Percentiles rank a stretch among this genome's conserved stretches.
These are phyloP conservation scores for Odontophorus gujanensis DNA, from an alignment of 2,113 vertebrate genomes.

Conservation along the genomic window DNA sequence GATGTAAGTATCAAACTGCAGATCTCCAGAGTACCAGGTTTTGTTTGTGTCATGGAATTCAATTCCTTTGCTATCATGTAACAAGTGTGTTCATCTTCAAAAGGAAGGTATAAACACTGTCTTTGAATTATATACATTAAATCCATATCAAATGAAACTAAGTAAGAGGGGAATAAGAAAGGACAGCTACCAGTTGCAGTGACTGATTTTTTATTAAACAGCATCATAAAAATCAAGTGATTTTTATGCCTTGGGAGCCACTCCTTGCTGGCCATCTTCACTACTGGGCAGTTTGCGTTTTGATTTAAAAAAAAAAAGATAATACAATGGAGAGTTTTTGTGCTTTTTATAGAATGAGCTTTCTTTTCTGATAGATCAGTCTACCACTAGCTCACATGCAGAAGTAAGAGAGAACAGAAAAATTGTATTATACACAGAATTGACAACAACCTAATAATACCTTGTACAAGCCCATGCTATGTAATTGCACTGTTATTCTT, in stretches of 20 bases:
- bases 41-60: not conserved
- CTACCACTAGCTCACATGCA: not conserved
- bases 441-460: not conserved
- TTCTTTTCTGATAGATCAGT: not conserved
- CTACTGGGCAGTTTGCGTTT: not conserved
- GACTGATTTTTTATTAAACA: not conserved
- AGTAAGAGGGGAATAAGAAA: not conserved
- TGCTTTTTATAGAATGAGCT: not conserved
- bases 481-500: not conserved
- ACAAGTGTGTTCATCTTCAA: not conserved
- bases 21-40: not conserved
- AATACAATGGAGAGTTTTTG: accelerated
- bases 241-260: not conserved
- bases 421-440: not conserved
- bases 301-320: not conserved
- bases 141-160: not conserved
- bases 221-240: not conserved
- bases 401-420: not conserved
- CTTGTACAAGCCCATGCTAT: not conserved
- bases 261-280: not conserved
- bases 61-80: not conserved
- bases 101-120: not conserved
- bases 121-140: not conserved
- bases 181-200: not conserved
- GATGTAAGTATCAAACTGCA: not conserved